Percentiles rank a stretch among this genome's conserved stretches.
These are phyloP conservation scores for Cricetomys ansorgei DNA, from an alignment of 2,113 vertebrate genomes.

Conservation along the genomic window DNA sequence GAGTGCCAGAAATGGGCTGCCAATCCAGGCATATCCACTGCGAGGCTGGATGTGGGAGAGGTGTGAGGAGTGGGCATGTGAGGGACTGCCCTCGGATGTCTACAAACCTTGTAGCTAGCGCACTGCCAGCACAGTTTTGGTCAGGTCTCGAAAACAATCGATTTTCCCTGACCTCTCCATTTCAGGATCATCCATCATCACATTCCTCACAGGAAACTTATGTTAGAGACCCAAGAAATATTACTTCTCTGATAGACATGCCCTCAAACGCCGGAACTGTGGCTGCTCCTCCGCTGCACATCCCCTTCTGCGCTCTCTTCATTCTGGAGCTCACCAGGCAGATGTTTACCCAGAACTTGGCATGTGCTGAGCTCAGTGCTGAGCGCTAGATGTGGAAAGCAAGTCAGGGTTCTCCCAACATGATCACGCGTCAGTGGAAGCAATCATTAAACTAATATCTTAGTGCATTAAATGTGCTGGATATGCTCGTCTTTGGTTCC, in stretches of 20 bases:
- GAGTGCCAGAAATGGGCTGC: not conserved
- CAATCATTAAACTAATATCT: not conserved
- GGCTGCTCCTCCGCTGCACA: not conserved
- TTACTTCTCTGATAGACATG: slow-evolving; percentile 44
- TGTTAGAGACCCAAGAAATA: slow-evolving; percentile 56
- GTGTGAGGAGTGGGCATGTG: accelerated
- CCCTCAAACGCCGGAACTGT: not conserved
- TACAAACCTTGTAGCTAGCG: not conserved
- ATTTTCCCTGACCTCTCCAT: slow-evolving; percentile 10
- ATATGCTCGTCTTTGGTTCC: not conserved
- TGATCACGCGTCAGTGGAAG: not conserved
- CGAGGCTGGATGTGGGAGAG: not conserved
- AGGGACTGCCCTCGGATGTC: not conserved
- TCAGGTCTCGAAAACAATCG: not conserved
- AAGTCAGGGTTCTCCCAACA: not conserved
- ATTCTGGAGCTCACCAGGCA: not conserved
- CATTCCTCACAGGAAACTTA: not conserved
- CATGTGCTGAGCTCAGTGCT: accelerated
- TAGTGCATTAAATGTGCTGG: not conserved
- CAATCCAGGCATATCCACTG: not conserved
- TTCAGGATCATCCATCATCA: slow-evolving; percentile 44
- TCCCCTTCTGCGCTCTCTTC: not conserved
- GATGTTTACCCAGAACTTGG: not conserved
- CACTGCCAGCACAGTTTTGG: not conserved
- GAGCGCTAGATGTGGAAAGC: not conserved